Evolutionary conservation across 2,113 vertebrate genomes (phyloP), one percentile per base, ranked within the genome.

Genomic region (Saguinus imperator): DNA sequence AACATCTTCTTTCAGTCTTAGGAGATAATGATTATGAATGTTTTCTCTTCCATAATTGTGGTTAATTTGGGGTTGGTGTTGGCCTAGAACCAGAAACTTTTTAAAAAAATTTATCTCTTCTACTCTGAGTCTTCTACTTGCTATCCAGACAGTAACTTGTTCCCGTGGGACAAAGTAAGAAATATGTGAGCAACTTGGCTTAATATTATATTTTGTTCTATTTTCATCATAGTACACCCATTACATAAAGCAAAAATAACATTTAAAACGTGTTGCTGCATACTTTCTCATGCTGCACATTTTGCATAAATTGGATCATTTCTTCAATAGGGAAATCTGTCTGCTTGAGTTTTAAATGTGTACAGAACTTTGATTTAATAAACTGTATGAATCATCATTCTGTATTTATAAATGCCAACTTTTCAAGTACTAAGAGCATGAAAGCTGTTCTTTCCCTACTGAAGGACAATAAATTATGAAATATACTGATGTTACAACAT

Each of bases 311-410:
- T 57, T 68, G 18, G 43, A 64, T 87, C 58, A 73, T 80, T 96
- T 91, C 77, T 91, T 93, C 84, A 84, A 73, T 20, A 87, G 14
- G 7, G 14, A 82, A 50, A 87, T 16, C 21, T 52, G 10, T 40
- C 75, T 87, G 32, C 27, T 50, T 80, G n/a, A 85, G n/a, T 82
- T 89, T 89, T 68, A 86, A 92, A 83, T 82, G 43, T 85, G 35
- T 90, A 55, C 43, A 79, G 27, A 85, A 88, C 9, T 94, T 68
- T 89, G 18, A 89, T 64, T 95, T 94, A 96, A 96, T 88, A 87
- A 80, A 80, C 68, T 61, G 29, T 80, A 32, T 89, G 79, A 45
- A 17, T 93, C 66, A 87, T 66, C 68, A 93, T 48, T 94, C 70
- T 77, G 55, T 43, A 50, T 86, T 91, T 91, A 61, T 18, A 80